Conservation (phyloP, 2,797 vertebrate species). For the Amazona finschi region DNA sequence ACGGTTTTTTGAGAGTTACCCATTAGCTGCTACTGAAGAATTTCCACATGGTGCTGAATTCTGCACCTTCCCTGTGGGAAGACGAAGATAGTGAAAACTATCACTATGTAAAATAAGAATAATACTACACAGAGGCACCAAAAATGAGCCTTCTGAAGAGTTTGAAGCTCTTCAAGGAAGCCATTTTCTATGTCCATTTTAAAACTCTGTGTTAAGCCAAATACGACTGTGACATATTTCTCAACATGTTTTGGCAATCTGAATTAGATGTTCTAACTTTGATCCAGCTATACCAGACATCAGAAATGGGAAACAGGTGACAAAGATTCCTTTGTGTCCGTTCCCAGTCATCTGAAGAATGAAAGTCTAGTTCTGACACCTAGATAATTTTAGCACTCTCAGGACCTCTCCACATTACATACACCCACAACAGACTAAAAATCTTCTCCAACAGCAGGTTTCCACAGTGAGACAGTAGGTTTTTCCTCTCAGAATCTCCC, state of each 20-base stretch:
- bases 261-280: neutral
- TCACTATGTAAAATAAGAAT: neutral
- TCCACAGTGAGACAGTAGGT: neutral
- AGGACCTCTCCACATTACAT: neutral
- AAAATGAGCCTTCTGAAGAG: neutral
- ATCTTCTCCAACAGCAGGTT: neutral
- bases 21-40: neutral
- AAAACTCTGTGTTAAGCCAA: neutral
- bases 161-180: neutral
- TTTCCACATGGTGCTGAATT: neutral
- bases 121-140: neutral
- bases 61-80: neutral
- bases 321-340: neutral
- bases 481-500: neutral
- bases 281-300: neutral
- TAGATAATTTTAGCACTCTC: neutral
- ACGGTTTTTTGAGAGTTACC: neutral
- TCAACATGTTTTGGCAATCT: neutral
- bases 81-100: neutral
- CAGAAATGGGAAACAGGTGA: neutral
- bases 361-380: neutral
- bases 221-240: neutral
- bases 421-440: neutral
- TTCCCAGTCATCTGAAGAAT: neutral
- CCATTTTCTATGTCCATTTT: neutral